These are phyloP conservation scores for Acleris emargana DNA, from an alignment of 2,888 invertebrate genomes.

Conservation along the genomic window DNA sequence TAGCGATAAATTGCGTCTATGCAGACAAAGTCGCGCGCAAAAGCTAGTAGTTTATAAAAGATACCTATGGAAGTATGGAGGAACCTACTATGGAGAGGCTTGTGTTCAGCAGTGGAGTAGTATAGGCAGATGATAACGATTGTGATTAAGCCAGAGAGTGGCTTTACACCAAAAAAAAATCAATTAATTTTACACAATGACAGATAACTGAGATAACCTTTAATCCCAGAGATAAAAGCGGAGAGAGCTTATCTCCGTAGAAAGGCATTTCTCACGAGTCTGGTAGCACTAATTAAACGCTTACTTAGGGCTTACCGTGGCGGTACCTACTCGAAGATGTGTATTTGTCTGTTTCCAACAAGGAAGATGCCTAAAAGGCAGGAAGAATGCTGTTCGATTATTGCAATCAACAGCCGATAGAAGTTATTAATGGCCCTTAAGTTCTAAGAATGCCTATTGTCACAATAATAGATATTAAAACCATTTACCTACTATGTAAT, in stretches of 20 bases:
- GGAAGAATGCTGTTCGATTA: background rate
- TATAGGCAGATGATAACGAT: too few relatives aligned
- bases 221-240: slow-evolving; percentile 46
- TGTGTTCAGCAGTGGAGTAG: too few relatives aligned
- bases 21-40: too few relatives aligned
- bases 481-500: too few relatives aligned
- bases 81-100: too few relatives aligned
- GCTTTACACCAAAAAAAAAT: too few relatives aligned
- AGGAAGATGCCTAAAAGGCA: background rate
- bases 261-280: slow-evolving; percentile 38
- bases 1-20: too few relatives aligned
- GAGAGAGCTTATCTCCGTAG: slow-evolving; percentile 42
- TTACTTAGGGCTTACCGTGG: background rate
- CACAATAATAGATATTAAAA: too few relatives aligned
- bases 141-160: too few relatives aligned
- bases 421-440: slow-evolving; percentile 40
- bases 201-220: slow-evolving; percentile 53
- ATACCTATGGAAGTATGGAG: too few relatives aligned
- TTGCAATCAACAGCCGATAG: slow-evolving; percentile 37
- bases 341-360: background rate
- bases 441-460: background rate
- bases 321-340: background rate
- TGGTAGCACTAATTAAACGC: background rate
- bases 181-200: slow-evolving; percentile 41
- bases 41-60: too few relatives aligned